Evolutionary conservation across 2,113 vertebrate species (phyloP), one percentile per base, ranked within the genome.

Genomic region (Cacatua alba): DNA sequence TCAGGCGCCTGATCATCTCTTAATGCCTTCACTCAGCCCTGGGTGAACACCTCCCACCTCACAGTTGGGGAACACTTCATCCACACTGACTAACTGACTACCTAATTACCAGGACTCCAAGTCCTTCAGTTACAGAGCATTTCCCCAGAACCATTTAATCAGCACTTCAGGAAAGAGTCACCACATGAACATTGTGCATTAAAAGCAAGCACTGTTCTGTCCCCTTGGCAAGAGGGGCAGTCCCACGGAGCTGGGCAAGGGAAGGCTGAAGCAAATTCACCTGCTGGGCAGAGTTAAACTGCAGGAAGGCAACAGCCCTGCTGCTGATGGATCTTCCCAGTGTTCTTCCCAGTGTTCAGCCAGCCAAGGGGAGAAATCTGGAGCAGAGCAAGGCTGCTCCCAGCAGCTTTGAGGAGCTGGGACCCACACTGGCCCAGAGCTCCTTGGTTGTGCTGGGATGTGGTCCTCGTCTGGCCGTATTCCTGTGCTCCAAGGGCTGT

Each of bases 241-340:
- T 43, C n/a, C 31, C 24, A 12, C 0, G 1, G 68, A 39, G 51
- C 5, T 0, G 1, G 14, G 14, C 2, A 2, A 86, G 41, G 24
- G 20, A 17, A 65, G 24, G 29, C 60, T 67, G 24, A 9, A 39
- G 35, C 33, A 83, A 33, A 68, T 75, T 93, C 63, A 72, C 52
- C n/a, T 23, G 21, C 14, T 51, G 3, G 10, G 64, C 64, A 79
- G 65, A 33, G 49, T 35, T 10, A 10, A 82, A 37, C 49, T 68
- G 82, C 70, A 71, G 86, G 8, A 49, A 62, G 24, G 62, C 41
- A 57, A 10, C 46, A 51, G 26, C 20, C 29, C 35, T 2, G 0
- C 7, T 41, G 17, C 44, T 60, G 46, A 11, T 13, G 29, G 71
- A 72, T 37, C 19, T 23, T 78, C 29, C 18, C 52, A 48, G 53